phyloP scores from a whole-genome alignment of 2,113 vertebrate genomes.

The Mus musculus region GRCm39 chr2:116990001-116990500 shows the following conservation, averaged over 20 bases:
- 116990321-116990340: background rate
- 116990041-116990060: background rate
- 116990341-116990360: background rate
- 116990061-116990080: background rate
- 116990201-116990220: background rate
- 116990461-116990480: background rate
- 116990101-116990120: background rate
- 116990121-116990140: slow-evolving; percentile 3
- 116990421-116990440: background rate
- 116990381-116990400: background rate
- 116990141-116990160: background rate
- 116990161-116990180: slow-evolving; percentile 21
- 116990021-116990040: background rate
- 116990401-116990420: background rate
- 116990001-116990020: background rate
- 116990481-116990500: background rate
- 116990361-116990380: slow-evolving; percentile 1
- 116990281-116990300: background rate
- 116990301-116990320: background rate
- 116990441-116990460: background rate
- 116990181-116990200: background rate
- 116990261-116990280: background rate
- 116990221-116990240: slow-evolving; percentile 11
- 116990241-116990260: background rate
- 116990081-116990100: background rate